Evolutionary conservation across 2,113 vertebrate species (phyloP), one percentile per base, ranked within the genome.

Genomic region (Silurus asotus): DNA sequence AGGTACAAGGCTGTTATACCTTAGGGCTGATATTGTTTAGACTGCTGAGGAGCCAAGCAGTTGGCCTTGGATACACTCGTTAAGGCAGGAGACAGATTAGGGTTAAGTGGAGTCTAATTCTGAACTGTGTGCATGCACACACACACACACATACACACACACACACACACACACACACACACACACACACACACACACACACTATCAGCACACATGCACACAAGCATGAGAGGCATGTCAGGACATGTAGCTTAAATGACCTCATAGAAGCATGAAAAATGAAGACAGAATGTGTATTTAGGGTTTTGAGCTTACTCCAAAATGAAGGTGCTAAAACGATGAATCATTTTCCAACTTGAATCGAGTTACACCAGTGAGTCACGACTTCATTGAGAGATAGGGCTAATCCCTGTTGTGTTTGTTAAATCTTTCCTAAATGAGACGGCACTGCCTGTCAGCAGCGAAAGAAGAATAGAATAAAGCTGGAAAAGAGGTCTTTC

Each of bases 311-410:
- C 48, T 79, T 74, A 83, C 51, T 77, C 61, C 45, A 48, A 70
- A 81, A 5, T 25, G 45, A 51, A 51, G 55, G 85, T 75, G 76
- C 48, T 69, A 70, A 89, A 92, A 92, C 87, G 90, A 80, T 92
- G 91, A 93, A 89, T 93, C 90, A 93, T 91, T 91, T 93, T 92
- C 86, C 89, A 90, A 37, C 81, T 17, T 81, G 83, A 83, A 81
- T 77, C 85, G 61, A n/a, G 80, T 62, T 83, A 86, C 89, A 86
- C 74, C 72, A 74, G 85, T 89, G 87, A 92, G 89, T 89, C 89
- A 81, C 82, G 25, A 6, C 67, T 65, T 82, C 69, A 75, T 37
- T 45, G 70, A 64, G 70, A 85, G 74, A 85, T 75, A 75, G 11
- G 25, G 17, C 10, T 82, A 67, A 82, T 55, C 51, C 83, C 37